Base-by-base conservation (phyloP, 2,888 invertebrate genomes). In the Sipunculus nudus region DNA sequence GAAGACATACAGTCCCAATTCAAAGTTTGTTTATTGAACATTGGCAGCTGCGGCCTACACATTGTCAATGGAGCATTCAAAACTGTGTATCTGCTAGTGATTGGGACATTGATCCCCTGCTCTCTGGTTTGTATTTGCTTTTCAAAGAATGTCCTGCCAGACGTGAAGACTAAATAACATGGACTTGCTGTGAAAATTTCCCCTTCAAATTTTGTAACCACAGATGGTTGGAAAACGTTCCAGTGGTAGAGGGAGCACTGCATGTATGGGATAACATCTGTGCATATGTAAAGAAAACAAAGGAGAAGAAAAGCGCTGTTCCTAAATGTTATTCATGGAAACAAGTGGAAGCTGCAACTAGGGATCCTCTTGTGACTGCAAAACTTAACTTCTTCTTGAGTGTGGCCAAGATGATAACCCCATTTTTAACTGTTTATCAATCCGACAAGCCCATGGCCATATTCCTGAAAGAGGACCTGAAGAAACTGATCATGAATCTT, bases 401-500 rank as follows among this genome's bases (percentile, higher is more conserved):
- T 29, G 26, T 61, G 25, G 55, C 61, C n/a, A 49, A 56, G 43
- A 21, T 26, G 31, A 26, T 61, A 3, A 48, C 48, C 16, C 48
- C 25, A 41, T 56, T 61, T 28, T 23, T 61, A 16, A 50, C 31
- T 0, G 16, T 23, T n/a, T 61, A 56, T 50, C 56, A 61, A 26
- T 56, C 50, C 28, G 61, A 61, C 25, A 61, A 61, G 45, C 55
- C 59, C 10, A 59, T 63, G 59, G n/a, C 59, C 13, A 55, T 59
- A 26, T 63, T 63, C 43, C 32, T 63, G 2, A 50, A 52, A 25
- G 23, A 49, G 19, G 63, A 63, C 29, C 53, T 63, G 21, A 29
- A 48, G 5, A 3, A 13, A 8, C 0, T 63, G n/a, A 5, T 59
- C 39, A 62, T 35, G 23, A 8, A 3, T 10, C 40, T 46, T 6